Evolutionary conservation across 2,888 invertebrate genomes (phyloP).

Genomic region (Drosophila aldrichi): DNA sequence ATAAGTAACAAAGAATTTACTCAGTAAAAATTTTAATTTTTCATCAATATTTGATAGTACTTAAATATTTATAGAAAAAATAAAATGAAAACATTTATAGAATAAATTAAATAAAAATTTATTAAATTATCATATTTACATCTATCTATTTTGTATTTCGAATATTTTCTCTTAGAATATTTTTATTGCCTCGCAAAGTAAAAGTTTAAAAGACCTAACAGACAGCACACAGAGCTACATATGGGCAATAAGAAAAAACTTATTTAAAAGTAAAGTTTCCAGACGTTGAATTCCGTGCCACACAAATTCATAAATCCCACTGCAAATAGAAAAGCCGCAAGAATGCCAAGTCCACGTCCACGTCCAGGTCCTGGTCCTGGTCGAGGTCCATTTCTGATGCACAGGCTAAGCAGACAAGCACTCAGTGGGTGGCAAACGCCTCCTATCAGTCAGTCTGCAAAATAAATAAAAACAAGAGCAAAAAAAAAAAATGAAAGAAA

Average conservation of each 20-base stretch:
- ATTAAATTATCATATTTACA: not conserved
- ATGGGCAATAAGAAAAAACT: not conserved
- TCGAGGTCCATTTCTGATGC: slow-evolving; percentile 26
- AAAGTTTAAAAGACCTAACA: too few species aligned
- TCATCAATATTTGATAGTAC: not conserved
- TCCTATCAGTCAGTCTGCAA: slow-evolving; percentile 43
- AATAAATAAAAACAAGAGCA: not conserved
- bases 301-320: slow-evolving; percentile 13
- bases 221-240: not conserved
- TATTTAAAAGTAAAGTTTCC: slow-evolving; percentile 13
- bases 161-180: too few species aligned
- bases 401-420: slow-evolving; percentile 10
- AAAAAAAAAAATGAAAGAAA: slow-evolving; percentile 6
- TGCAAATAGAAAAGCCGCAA: slow-evolving; percentile 31
- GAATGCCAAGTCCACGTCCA: slow-evolving; percentile 20
- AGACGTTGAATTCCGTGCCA: slow-evolving; percentile 3
- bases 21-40: not conserved
- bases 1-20: not conserved
- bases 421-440: slow-evolving; percentile 22
- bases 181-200: not conserved
- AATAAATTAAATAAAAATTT: not conserved
- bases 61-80: not conserved
- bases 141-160: not conserved
- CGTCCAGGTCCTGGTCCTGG: slow-evolving; percentile 26
- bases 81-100: too few species aligned